These are phyloP conservation scores for Hermodice carunculata DNA, from an alignment of 2,888 invertebrate genomes.

Conservation along the genomic window DNA sequence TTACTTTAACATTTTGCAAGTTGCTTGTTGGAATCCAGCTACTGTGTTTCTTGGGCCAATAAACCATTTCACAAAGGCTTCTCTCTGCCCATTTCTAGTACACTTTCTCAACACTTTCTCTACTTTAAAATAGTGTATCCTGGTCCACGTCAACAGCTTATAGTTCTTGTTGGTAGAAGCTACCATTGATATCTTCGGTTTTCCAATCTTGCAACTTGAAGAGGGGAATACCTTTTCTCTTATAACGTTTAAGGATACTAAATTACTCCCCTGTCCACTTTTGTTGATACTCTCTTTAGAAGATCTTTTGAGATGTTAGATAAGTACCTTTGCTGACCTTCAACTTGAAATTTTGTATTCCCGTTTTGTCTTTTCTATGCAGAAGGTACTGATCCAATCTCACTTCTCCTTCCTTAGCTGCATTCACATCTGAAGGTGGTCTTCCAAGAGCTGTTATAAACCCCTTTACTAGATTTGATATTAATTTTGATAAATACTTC, in stretches of 20 bases:
- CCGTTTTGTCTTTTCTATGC: background rate
- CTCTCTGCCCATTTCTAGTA: background rate
- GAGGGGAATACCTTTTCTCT: background rate
- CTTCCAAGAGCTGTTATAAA: too few relatives aligned
- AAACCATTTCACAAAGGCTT: background rate
- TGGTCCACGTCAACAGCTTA: background rate
- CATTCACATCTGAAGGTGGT: background rate
- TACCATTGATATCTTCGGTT: slow-evolving; percentile 9
- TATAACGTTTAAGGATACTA: background rate
- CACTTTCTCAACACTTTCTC: background rate
- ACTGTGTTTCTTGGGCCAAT: slow-evolving; percentile 1
- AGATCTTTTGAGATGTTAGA: background rate
- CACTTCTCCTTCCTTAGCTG: slow-evolving; percentile 2
- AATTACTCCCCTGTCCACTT: slow-evolving; percentile 5
- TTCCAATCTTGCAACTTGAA: background rate
- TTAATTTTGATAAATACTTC: too few relatives aligned
- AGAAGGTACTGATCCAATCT: background rate
- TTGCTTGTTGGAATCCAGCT: too few relatives aligned
- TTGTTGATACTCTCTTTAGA: slow-evolving; percentile 8
- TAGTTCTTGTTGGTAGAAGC: slow-evolving; percentile 8
- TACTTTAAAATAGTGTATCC: background rate
- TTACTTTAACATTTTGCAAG: too few relatives aligned
- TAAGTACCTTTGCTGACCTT: slow-evolving; percentile 1
- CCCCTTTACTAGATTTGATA: too few relatives aligned
- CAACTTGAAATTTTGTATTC: background rate